Conservation (phyloP, 2,888 invertebrate genomes). For the Deilephila elpenor region DNA sequence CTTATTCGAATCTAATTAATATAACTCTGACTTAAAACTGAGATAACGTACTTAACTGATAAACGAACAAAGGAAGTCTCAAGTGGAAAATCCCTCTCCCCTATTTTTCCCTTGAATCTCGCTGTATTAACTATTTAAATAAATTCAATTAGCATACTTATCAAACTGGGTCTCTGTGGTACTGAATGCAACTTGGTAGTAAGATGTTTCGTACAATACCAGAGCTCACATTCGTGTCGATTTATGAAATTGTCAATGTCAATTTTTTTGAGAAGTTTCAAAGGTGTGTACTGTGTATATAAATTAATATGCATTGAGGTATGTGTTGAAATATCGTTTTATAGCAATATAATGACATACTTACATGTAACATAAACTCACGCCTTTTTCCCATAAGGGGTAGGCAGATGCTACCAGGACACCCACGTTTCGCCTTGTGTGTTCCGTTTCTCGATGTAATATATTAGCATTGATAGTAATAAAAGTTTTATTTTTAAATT, state of each 20-base stretch:
- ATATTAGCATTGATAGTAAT: too few relatives aligned
- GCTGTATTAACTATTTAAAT: slow-evolving; percentile 28
- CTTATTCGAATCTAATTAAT: slow-evolving; percentile 13
- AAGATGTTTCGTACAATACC: background rate
- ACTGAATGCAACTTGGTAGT: slow-evolving; percentile 32
- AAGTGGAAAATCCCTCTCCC: slow-evolving; percentile 13
- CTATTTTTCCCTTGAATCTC: slow-evolving; percentile 9
- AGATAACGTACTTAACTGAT: slow-evolving; percentile 30
- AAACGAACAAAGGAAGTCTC: slow-evolving; percentile 14
- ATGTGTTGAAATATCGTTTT: too few relatives aligned
- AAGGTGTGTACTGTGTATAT: too few relatives aligned
- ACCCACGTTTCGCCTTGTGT: too few relatives aligned
- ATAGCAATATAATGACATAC: too few relatives aligned
- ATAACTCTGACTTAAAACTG: background rate
- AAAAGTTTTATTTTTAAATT: too few relatives aligned
- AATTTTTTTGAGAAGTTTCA: too few relatives aligned
- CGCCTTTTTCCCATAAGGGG: too few relatives aligned
- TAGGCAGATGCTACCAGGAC: too few relatives aligned
- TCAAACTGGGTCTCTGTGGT: slow-evolving; percentile 39
- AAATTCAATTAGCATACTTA: slow-evolving; percentile 45
- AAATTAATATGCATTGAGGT: too few relatives aligned
- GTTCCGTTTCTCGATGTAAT: too few relatives aligned
- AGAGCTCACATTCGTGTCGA: background rate
- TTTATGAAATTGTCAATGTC: background rate
- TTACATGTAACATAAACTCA: too few relatives aligned